Conservation (phyloP, 2,888 invertebrate genomes). For the Philaethria dido region DNA sequence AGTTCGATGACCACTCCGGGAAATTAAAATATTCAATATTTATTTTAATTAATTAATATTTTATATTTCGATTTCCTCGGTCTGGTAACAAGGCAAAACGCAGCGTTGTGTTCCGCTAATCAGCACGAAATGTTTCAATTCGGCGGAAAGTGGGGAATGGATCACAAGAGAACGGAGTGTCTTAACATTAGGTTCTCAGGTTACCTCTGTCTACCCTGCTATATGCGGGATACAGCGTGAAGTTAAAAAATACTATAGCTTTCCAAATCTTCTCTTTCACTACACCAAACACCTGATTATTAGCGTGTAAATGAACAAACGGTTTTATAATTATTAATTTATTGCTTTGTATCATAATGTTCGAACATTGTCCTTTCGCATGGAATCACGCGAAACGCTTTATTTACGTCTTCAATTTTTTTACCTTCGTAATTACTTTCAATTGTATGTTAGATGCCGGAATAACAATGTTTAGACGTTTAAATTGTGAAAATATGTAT, state of each 20-base stretch:
- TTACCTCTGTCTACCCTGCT: too few relatives aligned
- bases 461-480: not conserved
- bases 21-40: too few relatives aligned
- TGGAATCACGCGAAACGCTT: slow-evolving; percentile 26
- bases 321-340: slow-evolving; percentile 24
- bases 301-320: slow-evolving; percentile 16
- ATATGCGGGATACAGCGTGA: too few relatives aligned
- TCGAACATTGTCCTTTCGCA: slow-evolving; percentile 34
- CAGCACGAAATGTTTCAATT: too few relatives aligned
- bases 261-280: not conserved
- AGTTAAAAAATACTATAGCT: not conserved
- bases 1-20: too few relatives aligned
- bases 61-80: too few relatives aligned
- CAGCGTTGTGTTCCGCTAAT: too few relatives aligned
- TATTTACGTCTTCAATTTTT: slow-evolving; percentile 28
- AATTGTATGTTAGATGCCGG: slow-evolving; percentile 18
- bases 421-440: not conserved
- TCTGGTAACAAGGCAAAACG: too few relatives aligned
- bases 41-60: too few relatives aligned
- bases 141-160: too few relatives aligned
- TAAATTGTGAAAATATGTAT: not conserved
- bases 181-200: too few relatives aligned
- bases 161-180: too few relatives aligned
- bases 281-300: not conserved
- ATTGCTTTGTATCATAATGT: slow-evolving; percentile 34